phyloP scores from a whole-genome alignment of 2,113 vertebrate genomes.

The Nicator chloris region DNA sequence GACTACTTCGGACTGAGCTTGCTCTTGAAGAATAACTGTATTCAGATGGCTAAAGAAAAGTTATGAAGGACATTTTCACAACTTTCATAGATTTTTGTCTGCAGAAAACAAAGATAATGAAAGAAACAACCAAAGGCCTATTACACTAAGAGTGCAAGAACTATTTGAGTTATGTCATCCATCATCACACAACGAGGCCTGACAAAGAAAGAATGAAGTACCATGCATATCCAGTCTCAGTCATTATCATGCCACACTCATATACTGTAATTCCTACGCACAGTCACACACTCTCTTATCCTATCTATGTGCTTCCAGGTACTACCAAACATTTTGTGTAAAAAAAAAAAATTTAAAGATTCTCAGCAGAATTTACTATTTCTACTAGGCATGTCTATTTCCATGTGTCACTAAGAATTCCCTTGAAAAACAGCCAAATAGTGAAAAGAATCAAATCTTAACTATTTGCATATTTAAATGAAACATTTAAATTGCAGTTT shows the following conservation, averaged over 20 bases:
- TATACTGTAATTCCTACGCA: background rate
- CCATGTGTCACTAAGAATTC: background rate
- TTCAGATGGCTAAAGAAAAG: constrained; percentile 86
- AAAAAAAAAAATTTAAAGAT: background rate
- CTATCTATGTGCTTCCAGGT: background rate
- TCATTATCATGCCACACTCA: background rate
- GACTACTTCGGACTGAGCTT: constrained; percentile 88
- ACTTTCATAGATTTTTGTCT: background rate
- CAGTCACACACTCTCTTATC: background rate
- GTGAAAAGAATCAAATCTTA: background rate
- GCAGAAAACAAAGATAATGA: background rate
- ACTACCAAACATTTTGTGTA: background rate
- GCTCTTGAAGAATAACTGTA: constrained; percentile 88
- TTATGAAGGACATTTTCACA: constrained; percentile 57
- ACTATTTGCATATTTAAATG: background rate
- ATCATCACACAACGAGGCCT: constrained; percentile 82
- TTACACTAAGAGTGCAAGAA: constrained; percentile 85
- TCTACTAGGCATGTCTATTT: background rate
- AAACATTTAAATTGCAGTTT: background rate
- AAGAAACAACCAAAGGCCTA: background rate
- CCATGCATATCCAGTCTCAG: background rate
- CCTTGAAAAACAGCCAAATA: background rate
- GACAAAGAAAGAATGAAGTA: constrained; percentile 58
- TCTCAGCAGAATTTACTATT: background rate
- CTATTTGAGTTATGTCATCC: constrained; percentile 77